Conservation (phyloP, 2,797 vertebrate genomes). For the Eupleurogrammus muticus region DNA sequence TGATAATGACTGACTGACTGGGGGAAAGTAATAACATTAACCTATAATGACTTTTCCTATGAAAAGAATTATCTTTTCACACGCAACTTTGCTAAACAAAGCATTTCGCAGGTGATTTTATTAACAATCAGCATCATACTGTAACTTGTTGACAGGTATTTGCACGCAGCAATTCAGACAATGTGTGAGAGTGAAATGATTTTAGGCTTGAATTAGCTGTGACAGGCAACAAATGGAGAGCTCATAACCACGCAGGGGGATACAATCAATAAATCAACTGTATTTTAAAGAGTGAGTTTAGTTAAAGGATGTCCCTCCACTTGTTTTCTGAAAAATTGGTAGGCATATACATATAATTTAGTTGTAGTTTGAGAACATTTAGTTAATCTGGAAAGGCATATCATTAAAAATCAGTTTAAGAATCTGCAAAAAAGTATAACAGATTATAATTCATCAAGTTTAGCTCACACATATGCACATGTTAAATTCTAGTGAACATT, state of each 20-base stretch:
- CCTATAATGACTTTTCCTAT: not conserved
- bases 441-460: slow-evolving; percentile 1
- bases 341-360: no score
- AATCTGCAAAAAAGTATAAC: not conserved
- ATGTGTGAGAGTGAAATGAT: not conserved
- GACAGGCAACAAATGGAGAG: slow-evolving; percentile 6
- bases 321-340: no score
- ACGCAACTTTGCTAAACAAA: not conserved
- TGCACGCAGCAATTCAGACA: not conserved
- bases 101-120: not conserved
- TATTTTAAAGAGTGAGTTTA: no score
- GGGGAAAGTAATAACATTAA: slow-evolving; percentile 4
- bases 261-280: not conserved
- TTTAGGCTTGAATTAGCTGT: not conserved
- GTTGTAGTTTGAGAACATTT: no score
- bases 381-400: no score
- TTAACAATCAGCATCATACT: not conserved
- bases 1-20: not conserved
- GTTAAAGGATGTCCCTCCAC: not conserved
- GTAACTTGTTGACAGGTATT: not conserved
- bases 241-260: not conserved
- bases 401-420: no score
- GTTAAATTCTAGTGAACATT: slow-evolving; percentile 1
- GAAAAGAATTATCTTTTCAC: slow-evolving; percentile 1
- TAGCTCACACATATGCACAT: not conserved